Conservation (phyloP, 2,113 vertebrate species). For the Rhea pennata region DNA sequence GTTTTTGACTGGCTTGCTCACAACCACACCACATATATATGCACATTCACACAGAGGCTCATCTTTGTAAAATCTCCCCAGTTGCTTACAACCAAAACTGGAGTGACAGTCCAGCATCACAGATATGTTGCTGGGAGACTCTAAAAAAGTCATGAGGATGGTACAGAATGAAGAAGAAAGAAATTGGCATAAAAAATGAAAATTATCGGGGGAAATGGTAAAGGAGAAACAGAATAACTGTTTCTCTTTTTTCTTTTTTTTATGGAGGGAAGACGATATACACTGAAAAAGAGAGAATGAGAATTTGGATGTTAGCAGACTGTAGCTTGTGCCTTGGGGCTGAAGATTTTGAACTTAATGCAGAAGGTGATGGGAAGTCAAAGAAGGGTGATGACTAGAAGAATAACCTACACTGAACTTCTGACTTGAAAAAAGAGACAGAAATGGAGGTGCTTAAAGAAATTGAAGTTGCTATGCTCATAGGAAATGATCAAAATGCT, state of each 20-base stretch:
- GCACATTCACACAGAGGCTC: not conserved
- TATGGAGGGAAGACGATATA: not conserved
- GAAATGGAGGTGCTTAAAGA: not conserved
- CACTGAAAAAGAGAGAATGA: not conserved
- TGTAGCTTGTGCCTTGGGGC: not conserved
- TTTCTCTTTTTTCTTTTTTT: not conserved
- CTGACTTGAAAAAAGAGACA: not conserved
- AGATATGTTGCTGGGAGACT: not conserved
- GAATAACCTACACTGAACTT: conserved; percentile 2
- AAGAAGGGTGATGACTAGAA: not conserved
- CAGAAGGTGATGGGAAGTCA: not conserved
- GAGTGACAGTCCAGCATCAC: not conserved
- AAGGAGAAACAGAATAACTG: not conserved
- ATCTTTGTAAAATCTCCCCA: not conserved
- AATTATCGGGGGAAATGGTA: not conserved
- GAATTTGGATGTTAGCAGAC: not conserved
- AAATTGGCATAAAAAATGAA: not conserved
- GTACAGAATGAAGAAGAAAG: not conserved
- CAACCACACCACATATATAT: not conserved
- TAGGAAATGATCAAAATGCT: not conserved
- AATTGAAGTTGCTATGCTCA: not conserved
- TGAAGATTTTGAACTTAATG: not conserved
- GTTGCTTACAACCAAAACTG: not conserved
- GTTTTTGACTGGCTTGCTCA: not conserved
- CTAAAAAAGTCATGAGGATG: not conserved